Percentiles rank a stretch among this genome's conserved stretches.
Conservation (phyloP, 2,888 invertebrate genomes). For the Melanargia galathea region DNA sequence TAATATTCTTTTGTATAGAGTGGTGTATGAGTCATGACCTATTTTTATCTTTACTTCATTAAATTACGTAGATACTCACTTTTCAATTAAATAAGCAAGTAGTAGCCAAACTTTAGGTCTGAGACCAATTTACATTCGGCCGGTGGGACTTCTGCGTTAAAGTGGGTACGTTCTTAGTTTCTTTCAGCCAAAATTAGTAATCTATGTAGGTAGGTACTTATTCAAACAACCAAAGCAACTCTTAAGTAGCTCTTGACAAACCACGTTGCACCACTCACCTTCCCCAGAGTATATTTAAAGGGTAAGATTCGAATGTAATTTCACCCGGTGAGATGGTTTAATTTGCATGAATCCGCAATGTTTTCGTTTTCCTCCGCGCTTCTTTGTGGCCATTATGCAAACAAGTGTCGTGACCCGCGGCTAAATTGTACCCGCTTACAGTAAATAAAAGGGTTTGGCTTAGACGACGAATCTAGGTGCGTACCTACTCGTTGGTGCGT, state of each 20-base stretch:
- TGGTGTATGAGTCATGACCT: neutral
- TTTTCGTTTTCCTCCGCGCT: conserved; percentile 17
- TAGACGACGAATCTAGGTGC: neutral
- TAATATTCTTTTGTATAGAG: neutral
- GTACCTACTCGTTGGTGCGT: too few relatives aligned
- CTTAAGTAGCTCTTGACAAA: neutral
- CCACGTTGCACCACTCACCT: neutral
- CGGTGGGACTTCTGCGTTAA: too few relatives aligned
- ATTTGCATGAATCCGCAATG: conserved; percentile 21
- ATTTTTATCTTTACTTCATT: neutral
- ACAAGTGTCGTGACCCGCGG: conserved; percentile 8
- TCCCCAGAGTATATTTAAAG: conserved; percentile 1
- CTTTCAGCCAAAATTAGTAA: too few relatives aligned
- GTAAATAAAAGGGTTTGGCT: conserved; percentile 9
- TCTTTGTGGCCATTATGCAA: conserved; percentile 19
- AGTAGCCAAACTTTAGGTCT: too few relatives aligned
- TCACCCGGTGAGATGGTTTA: conserved; percentile 18
- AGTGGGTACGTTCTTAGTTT: too few relatives aligned
- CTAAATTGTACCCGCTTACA: conserved; percentile 8
- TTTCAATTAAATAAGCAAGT: too few relatives aligned
- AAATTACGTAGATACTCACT: too few relatives aligned
- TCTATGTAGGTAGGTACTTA: too few relatives aligned
- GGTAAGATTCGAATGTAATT: conserved; percentile 15
- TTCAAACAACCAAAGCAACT: too few relatives aligned
- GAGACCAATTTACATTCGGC: too few relatives aligned